Evolutionary conservation across 2,113 vertebrate species (phyloP).

Genomic region (Peromyscus maniculatus): DNA sequence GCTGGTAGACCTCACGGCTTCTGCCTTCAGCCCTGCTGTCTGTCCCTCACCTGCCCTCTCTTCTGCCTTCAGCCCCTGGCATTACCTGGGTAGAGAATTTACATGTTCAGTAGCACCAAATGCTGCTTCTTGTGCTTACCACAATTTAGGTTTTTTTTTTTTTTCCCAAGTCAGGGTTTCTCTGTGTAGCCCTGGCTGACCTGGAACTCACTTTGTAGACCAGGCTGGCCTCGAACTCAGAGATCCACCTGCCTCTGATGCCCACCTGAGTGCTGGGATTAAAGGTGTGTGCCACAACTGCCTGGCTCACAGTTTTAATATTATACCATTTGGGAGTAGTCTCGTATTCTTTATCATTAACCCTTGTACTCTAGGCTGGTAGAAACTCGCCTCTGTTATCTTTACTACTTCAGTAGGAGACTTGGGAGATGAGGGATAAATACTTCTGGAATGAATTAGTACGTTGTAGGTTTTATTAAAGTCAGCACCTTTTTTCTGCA

Average conservation of each 20-base stretch:
- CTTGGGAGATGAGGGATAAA: background rate
- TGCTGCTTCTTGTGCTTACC: background rate
- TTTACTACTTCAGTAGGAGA: background rate
- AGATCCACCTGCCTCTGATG: background rate
- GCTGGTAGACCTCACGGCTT: background rate
- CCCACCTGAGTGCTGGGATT: background rate
- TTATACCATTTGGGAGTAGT: background rate
- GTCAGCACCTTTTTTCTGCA: background rate
- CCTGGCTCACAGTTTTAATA: background rate
- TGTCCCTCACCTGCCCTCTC: background rate
- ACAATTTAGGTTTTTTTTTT: background rate
- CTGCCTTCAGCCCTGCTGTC: background rate
- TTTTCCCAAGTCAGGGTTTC: background rate
- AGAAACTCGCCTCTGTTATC: background rate
- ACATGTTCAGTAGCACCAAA: background rate
- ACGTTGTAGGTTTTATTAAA: background rate
- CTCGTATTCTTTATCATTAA: constrained; percentile 12
- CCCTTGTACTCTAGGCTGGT: background rate
- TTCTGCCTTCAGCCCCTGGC: background rate
- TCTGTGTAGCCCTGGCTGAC: background rate
- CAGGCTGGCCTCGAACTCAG: background rate
- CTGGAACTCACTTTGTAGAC: background rate
- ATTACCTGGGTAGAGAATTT: background rate
- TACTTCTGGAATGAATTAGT: background rate
- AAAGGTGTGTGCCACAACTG: background rate